phyloP scores from a whole-genome alignment of 2,797 vertebrate genomes.

The Clarias fuscus region DNA sequence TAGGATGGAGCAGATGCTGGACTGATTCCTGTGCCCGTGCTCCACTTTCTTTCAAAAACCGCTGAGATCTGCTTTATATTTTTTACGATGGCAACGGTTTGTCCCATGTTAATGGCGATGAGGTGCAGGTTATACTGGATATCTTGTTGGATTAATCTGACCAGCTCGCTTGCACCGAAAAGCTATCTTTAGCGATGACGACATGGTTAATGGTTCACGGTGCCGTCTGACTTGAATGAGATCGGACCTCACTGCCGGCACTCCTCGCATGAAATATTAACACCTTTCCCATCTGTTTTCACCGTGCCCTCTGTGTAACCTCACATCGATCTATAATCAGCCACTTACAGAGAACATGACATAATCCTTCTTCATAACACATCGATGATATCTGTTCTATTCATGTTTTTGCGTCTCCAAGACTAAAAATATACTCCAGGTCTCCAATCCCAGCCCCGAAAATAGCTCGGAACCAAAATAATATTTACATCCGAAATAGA shows the following conservation, averaged over 20 bases:
- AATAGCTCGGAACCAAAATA: constrained; percentile 39
- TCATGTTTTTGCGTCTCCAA: constrained; percentile 15
- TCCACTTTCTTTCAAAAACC: constrained; percentile 25
- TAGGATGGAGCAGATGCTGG: constrained; percentile 35
- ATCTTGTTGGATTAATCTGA: constrained; percentile 3
- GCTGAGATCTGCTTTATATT: neutral
- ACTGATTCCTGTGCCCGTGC: constrained; percentile 7
- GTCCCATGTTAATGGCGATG: neutral
- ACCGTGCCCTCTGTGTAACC: constrained; percentile 19
- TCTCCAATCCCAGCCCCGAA: constrained; percentile 29
- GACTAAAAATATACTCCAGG: constrained; percentile 47
- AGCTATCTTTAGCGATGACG: constrained; percentile 10
- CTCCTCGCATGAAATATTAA: constrained; percentile 49
- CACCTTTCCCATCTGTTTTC: constrained; percentile 5
- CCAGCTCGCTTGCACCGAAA: neutral
- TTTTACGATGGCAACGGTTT: neutral
- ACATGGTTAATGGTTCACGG: neutral
- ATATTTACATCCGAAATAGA: constrained; percentile 33
- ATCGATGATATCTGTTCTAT: neutral
- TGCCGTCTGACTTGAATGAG: constrained; percentile 20
- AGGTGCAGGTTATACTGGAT: neutral
- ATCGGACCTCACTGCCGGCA: constrained; percentile 23
- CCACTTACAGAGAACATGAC: neutral
- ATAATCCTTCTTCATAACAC: neutral
- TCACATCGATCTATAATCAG: neutral